phyloP scores from a whole-genome alignment of 2,113 vertebrate species.

The Phaethornis superciliosus region DNA sequence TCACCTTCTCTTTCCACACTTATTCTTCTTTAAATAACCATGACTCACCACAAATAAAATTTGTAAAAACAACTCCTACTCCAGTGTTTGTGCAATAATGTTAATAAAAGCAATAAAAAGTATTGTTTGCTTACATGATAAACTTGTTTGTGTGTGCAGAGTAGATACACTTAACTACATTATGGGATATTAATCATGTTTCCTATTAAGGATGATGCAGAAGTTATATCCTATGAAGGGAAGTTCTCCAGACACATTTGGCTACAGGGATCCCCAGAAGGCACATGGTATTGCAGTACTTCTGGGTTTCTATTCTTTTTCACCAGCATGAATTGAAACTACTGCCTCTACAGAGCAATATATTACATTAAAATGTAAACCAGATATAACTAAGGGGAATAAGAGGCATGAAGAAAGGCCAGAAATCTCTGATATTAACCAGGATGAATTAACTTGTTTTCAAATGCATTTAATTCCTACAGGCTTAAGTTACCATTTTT shows the following conservation, averaged over 20 bases:
- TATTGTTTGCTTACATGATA: not conserved
- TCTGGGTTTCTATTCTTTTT: conserved; percentile 24
- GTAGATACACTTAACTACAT: not conserved
- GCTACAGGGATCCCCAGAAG: conserved; percentile 17
- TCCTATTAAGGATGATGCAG: not conserved
- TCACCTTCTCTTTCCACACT: not conserved
- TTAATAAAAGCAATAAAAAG: conserved; percentile 16
- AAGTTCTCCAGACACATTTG: conserved; percentile 35
- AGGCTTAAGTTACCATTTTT: not conserved
- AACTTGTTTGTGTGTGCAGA: not conserved
- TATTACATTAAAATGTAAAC: conserved; percentile 35
- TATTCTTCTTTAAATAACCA: conserved; percentile 25
- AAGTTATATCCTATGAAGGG: not conserved
- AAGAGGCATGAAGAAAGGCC: conserved; percentile 18
- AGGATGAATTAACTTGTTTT: conserved; percentile 26
- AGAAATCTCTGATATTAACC: conserved; percentile 24
- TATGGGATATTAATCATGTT: not conserved
- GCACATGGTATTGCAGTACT: not conserved
- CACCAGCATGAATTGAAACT: not conserved
- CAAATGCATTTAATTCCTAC: not conserved
- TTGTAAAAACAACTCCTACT: not conserved
- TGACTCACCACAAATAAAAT: not conserved
- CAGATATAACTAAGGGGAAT: conserved; percentile 1
- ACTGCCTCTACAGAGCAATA: not conserved
- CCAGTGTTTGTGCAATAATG: not conserved